Evolutionary conservation across 2,888 invertebrate genomes (phyloP), one percentile per base, ranked within the genome.

Genomic region (Harpagoxenus sublaevis): DNA sequence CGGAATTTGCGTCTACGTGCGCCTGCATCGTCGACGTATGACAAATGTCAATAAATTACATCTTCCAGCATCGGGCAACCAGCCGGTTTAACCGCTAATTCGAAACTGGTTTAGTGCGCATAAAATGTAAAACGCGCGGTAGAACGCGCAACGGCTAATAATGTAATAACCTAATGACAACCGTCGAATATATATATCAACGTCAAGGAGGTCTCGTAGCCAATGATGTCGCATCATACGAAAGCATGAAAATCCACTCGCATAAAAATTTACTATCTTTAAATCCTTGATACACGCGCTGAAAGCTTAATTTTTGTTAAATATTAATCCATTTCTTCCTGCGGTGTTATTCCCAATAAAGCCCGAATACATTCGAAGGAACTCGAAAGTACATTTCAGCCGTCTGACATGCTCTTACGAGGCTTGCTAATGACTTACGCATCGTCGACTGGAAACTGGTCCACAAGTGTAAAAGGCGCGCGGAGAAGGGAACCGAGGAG

Each of bases 381-480:
- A 60, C 10, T 65, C 12, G 18, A 77, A 77, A n/a, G 31, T 55
- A 35, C 53, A 68, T 63, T 68, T 60, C 70, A 42, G 42, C 10
- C 18, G 42, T 79, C 57, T 78, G 55, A 85, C 65, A 71, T 55
- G 42, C 31, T 53, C 12, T 65, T 48, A 23, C 9, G 28, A n/a
- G 0, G 31, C 12, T 42, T 23, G 60, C 28, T 70, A 53, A 42
- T 65, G 73, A 39, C 10, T 70, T 35, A 62, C 75, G 45, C 53
- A 48, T 66, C 48, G 15, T 9, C 35, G n/a, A 23, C 35, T 79
- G 23, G 63, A 79, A 87, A 88, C 87, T 87, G 87, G 83, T 82
- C 81, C 83, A 73, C 71, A 51, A 68, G 57, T 39, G 62, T 62
- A 65, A 74, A 66, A 83, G 84, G 68, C 70, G 66, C 75, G 28